Evolutionary conservation across 2,797 vertebrate genomes (phyloP).

Genomic region (Clarias platycephalus): DNA sequence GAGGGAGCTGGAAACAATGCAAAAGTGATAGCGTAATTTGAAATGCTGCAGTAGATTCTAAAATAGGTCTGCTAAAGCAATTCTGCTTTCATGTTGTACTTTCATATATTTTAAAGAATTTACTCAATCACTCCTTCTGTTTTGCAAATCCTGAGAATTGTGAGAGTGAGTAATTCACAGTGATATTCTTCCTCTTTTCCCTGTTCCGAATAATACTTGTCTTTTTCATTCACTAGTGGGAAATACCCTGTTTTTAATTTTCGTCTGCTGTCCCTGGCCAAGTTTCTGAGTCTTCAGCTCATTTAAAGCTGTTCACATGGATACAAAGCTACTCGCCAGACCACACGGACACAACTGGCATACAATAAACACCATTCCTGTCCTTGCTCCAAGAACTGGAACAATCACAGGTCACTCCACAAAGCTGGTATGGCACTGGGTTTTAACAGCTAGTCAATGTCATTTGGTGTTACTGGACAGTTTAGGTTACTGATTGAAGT

Average conservation of each 20-base stretch:
- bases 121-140: not conserved
- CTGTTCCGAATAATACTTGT: not conserved
- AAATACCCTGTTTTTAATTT: constrained; percentile 24
- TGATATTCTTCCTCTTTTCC: not conserved
- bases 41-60: not conserved
- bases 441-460: constrained; percentile 20
- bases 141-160: not conserved
- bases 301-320: constrained; percentile 64
- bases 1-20: constrained; percentile 51
- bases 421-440: not conserved
- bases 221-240: not conserved
- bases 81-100: not conserved
- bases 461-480: constrained; percentile 11
- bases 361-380: constrained; percentile 43
- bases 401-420: constrained; percentile 13
- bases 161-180: not conserved
- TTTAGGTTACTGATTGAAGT: not conserved
- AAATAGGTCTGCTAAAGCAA: not conserved
- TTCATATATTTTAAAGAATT: constrained; percentile 7
- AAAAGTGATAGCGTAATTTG: not conserved
- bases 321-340: constrained; percentile 32
- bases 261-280: constrained; percentile 33
- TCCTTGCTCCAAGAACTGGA: constrained; percentile 21
- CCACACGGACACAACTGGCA: constrained; percentile 37
- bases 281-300: constrained; percentile 58